These are phyloP conservation scores for Diadegma fenestrale DNA, from an alignment of 2,888 invertebrate genomes.

Conservation along the genomic window DNA sequence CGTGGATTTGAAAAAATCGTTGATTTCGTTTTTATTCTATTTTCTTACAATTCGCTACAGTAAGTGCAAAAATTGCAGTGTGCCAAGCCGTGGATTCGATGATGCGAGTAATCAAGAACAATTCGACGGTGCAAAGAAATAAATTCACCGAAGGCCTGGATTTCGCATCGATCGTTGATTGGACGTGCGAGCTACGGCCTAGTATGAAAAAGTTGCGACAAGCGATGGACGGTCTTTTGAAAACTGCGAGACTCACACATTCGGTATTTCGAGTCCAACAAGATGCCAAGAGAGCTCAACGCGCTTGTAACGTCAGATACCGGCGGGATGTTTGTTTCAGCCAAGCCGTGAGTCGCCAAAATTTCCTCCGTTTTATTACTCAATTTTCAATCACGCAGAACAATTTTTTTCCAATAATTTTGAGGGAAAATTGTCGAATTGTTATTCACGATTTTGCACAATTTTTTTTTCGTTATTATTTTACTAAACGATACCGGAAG, in stretches of 20 bases:
- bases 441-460: no score
- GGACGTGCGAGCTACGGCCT: conserved; percentile 91
- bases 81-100: conserved; percentile 86
- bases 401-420: no score
- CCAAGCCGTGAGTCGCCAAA: conserved; percentile 90
- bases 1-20: no score
- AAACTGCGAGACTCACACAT: conserved; percentile 91
- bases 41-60: background rate
- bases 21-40: no score
- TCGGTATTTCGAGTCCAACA: conserved; percentile 93
- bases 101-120: conserved; percentile 86
- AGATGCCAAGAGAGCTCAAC: conserved; percentile 91
- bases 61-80: conserved; percentile 74
- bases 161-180: conserved; percentile 89
- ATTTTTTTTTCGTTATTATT: no score
- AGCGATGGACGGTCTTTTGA: conserved; percentile 92
- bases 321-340: conserved; percentile 96
- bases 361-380: background rate
- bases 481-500: no score
- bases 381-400: background rate
- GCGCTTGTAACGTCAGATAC: conserved; percentile 91
- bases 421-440: background rate
- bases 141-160: conserved; percentile 91
- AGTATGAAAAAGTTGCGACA: conserved; percentile 92
- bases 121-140: conserved; percentile 86